These are phyloP conservation scores for Euphonia xanthogaster DNA, from an alignment of 2,797 vertebrate genomes.

Conservation along the genomic window DNA sequence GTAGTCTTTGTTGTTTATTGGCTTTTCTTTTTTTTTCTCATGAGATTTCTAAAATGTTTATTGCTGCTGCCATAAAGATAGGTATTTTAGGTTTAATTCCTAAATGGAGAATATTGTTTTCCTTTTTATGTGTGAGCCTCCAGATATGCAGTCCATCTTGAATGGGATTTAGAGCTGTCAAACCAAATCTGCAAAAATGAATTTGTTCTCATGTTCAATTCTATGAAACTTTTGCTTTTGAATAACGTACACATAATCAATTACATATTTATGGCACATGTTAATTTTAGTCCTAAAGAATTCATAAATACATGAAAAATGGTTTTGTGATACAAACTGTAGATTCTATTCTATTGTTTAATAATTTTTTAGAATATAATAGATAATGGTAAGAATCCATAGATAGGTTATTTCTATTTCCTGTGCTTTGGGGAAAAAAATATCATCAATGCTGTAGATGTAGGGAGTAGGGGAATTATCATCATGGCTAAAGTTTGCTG, in stretches of 20 bases:
- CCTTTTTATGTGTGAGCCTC: neutral
- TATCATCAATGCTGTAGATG: neutral
- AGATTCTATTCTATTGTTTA: conserved; percentile 20
- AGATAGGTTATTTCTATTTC: conserved; percentile 24
- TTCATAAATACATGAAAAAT: conserved; percentile 64
- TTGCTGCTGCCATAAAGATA: neutral
- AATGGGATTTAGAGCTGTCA: neutral
- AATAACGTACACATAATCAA: conserved; percentile 50
- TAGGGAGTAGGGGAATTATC: neutral
- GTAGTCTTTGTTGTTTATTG: neutral
- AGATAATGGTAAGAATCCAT: conserved; percentile 27
- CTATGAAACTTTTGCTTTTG: conserved; percentile 6
- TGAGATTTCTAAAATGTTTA: neutral
- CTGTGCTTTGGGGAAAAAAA: conserved; percentile 27
- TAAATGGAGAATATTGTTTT: neutral
- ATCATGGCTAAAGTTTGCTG: conserved; percentile 3
- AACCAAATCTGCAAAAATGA: conserved; percentile 13
- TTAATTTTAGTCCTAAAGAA: conserved; percentile 37
- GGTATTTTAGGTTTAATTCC: neutral
- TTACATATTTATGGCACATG: conserved; percentile 53
- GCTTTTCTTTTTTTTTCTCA: neutral
- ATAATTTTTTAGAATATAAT: conserved; percentile 21
- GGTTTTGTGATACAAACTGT: conserved; percentile 47
- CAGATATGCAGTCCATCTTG: neutral
- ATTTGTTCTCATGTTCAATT: conserved; percentile 13